These are phyloP conservation scores for Gryllus longicercus DNA, from an alignment of 2,888 invertebrate genomes.

Conservation along the genomic window DNA sequence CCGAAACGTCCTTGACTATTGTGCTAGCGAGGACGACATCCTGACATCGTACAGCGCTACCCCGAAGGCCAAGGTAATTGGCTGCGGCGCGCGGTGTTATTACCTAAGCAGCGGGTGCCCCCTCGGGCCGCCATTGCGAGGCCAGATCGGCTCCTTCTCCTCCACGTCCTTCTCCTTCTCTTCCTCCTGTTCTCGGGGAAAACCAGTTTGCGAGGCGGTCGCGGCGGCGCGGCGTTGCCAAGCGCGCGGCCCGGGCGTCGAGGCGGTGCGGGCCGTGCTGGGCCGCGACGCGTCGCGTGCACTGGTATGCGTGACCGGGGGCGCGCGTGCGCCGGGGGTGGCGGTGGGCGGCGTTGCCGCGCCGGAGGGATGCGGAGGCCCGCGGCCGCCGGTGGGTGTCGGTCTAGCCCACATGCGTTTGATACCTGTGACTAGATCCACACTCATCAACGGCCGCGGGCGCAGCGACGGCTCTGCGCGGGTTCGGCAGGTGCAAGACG, in stretches of 20 bases:
- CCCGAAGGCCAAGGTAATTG: slow-evolving; percentile 33
- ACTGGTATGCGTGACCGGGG: background rate
- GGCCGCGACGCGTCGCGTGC: background rate
- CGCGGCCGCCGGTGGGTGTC: slow-evolving; percentile 63
- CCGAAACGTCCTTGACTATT: slow-evolving; percentile 4
- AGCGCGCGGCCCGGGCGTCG: background rate
- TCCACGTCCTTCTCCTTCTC: background rate
- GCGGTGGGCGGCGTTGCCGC: background rate
- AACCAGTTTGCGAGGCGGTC: background rate
- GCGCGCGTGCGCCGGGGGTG: background rate
- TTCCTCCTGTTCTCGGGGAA: background rate
- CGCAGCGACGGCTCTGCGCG: background rate
- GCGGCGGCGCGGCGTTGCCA: background rate
- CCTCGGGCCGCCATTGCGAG: slow-evolving; percentile 5
- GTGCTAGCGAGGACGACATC: slow-evolving; percentile 29
- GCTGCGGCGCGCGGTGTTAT: background rate
- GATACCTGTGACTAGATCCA: slow-evolving; percentile 78
- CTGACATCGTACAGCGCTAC: slow-evolving; percentile 29
- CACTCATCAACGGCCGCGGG: slow-evolving; percentile 66
- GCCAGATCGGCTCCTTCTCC: background rate
- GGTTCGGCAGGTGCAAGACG: background rate
- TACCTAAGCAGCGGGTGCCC: background rate
- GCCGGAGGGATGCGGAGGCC: slow-evolving; percentile 44
- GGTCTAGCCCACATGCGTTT: slow-evolving; percentile 63
- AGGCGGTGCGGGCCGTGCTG: background rate